Evolutionary conservation across 2,888 invertebrate species (phyloP), one percentile per base, ranked within the genome.

Genomic region (Aspidiotus rigidus): DNA sequence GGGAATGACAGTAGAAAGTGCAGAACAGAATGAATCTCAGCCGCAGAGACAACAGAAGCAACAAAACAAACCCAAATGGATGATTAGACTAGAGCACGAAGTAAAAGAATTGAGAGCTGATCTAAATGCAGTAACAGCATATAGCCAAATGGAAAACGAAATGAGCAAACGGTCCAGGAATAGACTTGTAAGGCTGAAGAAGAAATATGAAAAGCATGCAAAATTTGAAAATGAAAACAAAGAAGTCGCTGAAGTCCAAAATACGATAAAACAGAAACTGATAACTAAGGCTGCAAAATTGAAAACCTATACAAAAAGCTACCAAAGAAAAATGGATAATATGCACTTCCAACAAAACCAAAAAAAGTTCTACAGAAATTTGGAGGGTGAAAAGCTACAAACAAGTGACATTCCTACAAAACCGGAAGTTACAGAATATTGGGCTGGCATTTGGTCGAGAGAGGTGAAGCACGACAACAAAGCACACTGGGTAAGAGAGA

Each of bases 91-190:
- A 11, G 49, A 49, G 49, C 2, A 49, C 49, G 49, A 49, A 49
- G n/a, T 49, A 49, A 49, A 49, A 49, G 49, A 49, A n/a, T n/a
- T 49, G n/a, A 49, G 49, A n/a, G 49, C 49, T 13, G 49, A 49
- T 13, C 49, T 49, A n/a, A 49, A 49, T 49, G n/a, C 10, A 49
- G n/a, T 49, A n/a, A n/a, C n/a, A 11, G 49, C 49, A 49, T n/a
- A 49, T 13, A n/a, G 49, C 49, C 10, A 49, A 49, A 11, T 49
- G 11, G n/a, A 49, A 49, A 49, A 49, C 10, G 49, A 11, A 13
- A 49, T 49, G 49, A 49, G 49, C 49, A 49, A n/a, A 49, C 10
- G 49, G n/a, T 11, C 49, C 11, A 49, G n/a, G n/a, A 49, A 49
- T 2, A 49, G n/a, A n/a, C n/a, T 13, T 49, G 49, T 13, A 49